A percentile compares a stretch with the other conserved stretches of the same genome.
phyloP scores from a whole-genome alignment of 1,140 invertebrate genomes.

The Lepidurus packardi region DNA sequence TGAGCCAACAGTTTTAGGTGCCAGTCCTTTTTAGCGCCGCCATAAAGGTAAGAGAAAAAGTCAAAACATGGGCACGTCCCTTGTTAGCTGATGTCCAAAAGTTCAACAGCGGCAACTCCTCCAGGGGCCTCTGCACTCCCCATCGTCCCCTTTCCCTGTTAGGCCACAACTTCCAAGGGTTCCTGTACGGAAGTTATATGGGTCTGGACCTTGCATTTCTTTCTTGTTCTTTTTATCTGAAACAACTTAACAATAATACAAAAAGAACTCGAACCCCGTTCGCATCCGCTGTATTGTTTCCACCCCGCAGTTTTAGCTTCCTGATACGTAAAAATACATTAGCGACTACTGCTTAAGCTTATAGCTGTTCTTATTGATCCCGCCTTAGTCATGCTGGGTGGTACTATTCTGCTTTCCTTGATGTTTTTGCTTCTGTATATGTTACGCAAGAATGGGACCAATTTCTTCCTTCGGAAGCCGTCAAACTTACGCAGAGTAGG shows the following conservation, averaged over 20 bases:
- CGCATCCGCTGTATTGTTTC: background rate
- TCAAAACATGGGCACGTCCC: too few species aligned
- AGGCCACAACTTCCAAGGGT: background rate
- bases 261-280: background rate
- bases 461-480: background rate
- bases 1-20: background rate
- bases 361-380: conserved; percentile 4
- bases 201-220: background rate
- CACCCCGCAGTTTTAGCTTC: conserved; percentile 1
- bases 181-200: background rate
- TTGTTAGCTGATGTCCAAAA: too few species aligned
- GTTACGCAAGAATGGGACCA: conserved; percentile 2
- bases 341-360: background rate
- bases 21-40: too few species aligned
- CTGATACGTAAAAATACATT: background rate
- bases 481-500: conserved; percentile 10
- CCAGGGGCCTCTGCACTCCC: background rate
- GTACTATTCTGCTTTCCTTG: background rate
- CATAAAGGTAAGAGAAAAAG: too few species aligned
- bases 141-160: background rate
- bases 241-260: background rate
- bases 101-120: too few species aligned
- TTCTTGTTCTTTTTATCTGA: background rate
- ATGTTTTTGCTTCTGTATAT: background rate
- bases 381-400: background rate